Base-by-base conservation (phyloP, 2,797 vertebrate genomes). In the Choloepus didactylus region DNA sequence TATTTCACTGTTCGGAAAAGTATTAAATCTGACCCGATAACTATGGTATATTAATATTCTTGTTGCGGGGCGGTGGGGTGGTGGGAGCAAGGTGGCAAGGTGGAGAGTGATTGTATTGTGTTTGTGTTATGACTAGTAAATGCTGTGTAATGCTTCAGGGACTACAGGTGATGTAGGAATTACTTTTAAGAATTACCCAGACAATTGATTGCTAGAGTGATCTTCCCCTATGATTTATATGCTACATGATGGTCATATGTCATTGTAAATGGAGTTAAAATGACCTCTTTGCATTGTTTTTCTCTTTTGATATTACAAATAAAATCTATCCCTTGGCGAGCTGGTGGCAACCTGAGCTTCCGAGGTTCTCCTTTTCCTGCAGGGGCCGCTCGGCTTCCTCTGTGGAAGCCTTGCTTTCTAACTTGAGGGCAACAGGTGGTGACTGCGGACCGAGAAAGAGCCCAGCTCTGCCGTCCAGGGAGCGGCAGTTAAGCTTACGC, bases 341-440 rank as follows among this genome's bases (percentile, higher is more conserved):
- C 41, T 5, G 79, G 79, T 27, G 69, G 41, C 38, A 14, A 9
- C 56, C 23, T 5, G 46, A 3, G 8, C 3, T 25, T 18, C 76
- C 16, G 1, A 25, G 38, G n/a, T 51, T 31, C 29, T 19, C 29
- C 1, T 4, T 44, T 38, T 27, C 70, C 69, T 31, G 69, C 75
- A 27, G 95, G 35, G 77, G 79, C 82, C 41, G 84, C 79, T 31
- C 8, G 29, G 46, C 21, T 70, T 4, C 75, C n/a, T 19, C n/a
- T 5, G 29, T 23, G 38, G 91, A 51, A 46, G 80, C 72, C 95
- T 10, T 66, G 75, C 67, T 88, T 73, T 70, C 75, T 25, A 38
- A 96, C 92, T 93, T 76, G 38, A 27, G 73, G 96, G 91, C 97
- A 97, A 97, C 96, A 97, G 96, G 97, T 97, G 95, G 96, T 75